These are phyloP conservation scores for Torymus tubicola DNA, from an alignment of 2,888 invertebrate genomes.

Conservation along the genomic window DNA sequence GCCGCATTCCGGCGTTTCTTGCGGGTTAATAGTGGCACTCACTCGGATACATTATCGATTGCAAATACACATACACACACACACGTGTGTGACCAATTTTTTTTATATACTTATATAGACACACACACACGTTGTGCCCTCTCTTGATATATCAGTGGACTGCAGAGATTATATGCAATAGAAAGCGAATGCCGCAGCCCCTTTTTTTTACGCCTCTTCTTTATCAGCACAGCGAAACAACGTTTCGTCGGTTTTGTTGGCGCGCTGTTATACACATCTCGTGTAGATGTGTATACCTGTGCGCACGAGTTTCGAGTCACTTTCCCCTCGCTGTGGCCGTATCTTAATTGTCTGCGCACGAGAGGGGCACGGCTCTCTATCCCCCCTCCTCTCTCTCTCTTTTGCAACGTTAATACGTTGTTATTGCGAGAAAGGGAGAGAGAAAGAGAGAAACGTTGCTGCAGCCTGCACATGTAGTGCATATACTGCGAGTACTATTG, in stretches of 20 bases:
- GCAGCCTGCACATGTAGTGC: too few species aligned
- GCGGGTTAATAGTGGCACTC: not conserved
- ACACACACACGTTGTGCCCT: too few species aligned
- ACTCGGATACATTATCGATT: conserved; percentile 3
- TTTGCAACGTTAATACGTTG: not conserved
- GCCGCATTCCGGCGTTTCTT: too few species aligned
- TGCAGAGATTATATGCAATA: too few species aligned
- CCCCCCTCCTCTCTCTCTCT: too few species aligned
- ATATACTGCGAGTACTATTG: too few species aligned
- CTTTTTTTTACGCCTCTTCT: not conserved
- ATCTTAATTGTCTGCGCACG: conserved; percentile 38
- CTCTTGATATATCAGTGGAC: too few species aligned
- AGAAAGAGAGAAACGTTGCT: not conserved
- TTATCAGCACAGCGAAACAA: not conserved
- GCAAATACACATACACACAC: conserved; percentile 29
- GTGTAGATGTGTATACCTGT: too few species aligned
- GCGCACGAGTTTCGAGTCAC: conserved; percentile 34
- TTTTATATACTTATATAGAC: too few species aligned
- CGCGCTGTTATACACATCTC: too few species aligned
- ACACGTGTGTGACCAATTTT: too few species aligned
- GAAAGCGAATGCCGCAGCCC: not conserved
- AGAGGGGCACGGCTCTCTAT: not conserved
- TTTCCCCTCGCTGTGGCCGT: conserved; percentile 56
- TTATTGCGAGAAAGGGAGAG: not conserved
- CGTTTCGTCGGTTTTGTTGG: too few species aligned